These are phyloP conservation scores for Amblyjoppa proteus DNA, from an alignment of 2,888 invertebrate genomes.

Conservation along the genomic window DNA sequence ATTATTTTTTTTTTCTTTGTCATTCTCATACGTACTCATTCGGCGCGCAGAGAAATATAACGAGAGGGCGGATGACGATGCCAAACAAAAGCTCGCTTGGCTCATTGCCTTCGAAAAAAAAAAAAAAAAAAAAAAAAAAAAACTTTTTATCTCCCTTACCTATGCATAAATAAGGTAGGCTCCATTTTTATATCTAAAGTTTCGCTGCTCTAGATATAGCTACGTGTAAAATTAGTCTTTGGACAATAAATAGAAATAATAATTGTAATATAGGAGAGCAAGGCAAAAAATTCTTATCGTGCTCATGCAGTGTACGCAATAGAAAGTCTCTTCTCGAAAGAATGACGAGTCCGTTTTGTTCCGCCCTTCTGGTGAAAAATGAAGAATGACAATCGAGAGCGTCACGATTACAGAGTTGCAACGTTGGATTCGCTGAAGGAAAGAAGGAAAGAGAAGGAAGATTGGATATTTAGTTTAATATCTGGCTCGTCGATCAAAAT, in stretches of 20 bases:
- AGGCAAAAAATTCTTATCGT: too few species aligned
- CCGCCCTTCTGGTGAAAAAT: background rate
- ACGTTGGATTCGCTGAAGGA: background rate
- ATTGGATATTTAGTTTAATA: background rate
- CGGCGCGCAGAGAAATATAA: conserved; percentile 26
- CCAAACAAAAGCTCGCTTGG: conserved; percentile 53
- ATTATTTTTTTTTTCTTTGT: conserved; percentile 19
- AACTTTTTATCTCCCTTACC: conserved; percentile 18
- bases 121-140: conserved; percentile 8
- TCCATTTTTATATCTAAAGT: conserved; percentile 27
- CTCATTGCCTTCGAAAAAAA: conserved; percentile 45
- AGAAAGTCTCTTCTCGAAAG: too few species aligned
- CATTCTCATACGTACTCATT: conserved; percentile 42
- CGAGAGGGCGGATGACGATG: conserved; percentile 46
- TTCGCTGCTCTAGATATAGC: background rate
- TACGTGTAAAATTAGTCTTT: background rate
- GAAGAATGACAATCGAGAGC: background rate
- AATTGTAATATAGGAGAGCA: too few species aligned
- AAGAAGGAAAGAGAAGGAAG: background rate
- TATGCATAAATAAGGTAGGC: conserved; percentile 36
- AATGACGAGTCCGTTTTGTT: too few species aligned
- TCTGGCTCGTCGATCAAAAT: background rate
- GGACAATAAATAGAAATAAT: background rate
- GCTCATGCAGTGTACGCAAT: too few species aligned
- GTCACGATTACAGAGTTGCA: background rate